Base-by-base conservation (phyloP, 2,113 vertebrate species). In the Rhinoptilus africanus region DNA sequence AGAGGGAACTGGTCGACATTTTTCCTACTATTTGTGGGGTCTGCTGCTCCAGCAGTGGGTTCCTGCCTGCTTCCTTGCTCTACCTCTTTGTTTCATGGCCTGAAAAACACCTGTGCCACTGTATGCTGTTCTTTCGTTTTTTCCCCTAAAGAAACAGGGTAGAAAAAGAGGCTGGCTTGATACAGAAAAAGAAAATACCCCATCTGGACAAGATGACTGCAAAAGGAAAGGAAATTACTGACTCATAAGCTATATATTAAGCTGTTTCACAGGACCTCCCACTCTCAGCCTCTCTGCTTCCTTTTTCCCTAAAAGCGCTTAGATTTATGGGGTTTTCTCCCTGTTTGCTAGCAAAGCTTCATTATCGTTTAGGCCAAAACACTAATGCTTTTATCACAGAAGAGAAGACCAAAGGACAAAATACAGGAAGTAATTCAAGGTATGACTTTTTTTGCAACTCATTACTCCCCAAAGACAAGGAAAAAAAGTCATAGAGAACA, bases 191-290 rank as follows among this genome's bases (percentile, higher is more conserved):
- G 13, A 87, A 85, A 85, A 89, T 14, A 68, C 7, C 23, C 54
- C 66, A 91, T 74, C 47, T 89, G 80, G 67, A 78, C 23, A 80
- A 74, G 59, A 80, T 43, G 43, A 72, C 41, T 89, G 43, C 35
- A 87, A 81, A 89, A 87, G 50, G 53, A 94, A 91, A 88, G 67
- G 51, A 91, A 93, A 91, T 72, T 47, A 89, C 77, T 90, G 59
- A 95, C 60, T 92, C 79, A 69, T 35, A 54, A 54, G 19, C 30
- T 69, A 47, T 91, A 76, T 47, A 88, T 91, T 73, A 93, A 95
- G 67, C 57, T 53, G 16, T 71, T 74, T 72, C 86, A 93, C 72
- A 84, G 56, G 73, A 90, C 51, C 32, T 71, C 45, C 64, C 19
- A 45, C 9, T 20, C 60, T 79, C 72, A 88, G 50, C 21, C 9